Conservation (phyloP, 2,113 vertebrate genomes). For the Bubo scandiacus region DNA sequence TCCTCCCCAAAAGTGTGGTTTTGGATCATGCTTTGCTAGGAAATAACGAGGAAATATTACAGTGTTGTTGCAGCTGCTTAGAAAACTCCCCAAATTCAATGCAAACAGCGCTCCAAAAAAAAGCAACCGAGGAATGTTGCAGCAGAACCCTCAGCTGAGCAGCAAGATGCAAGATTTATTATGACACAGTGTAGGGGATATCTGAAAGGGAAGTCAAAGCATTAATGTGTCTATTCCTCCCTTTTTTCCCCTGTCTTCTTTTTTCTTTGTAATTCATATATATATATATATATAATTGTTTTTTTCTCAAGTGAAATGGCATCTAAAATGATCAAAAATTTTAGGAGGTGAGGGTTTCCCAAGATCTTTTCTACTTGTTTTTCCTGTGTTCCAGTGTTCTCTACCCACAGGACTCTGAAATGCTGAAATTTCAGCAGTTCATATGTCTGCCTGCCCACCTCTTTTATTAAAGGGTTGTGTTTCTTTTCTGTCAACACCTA, state of each 20-base stretch:
- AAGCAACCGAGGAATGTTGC: slow-evolving; percentile 32
- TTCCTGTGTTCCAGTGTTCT: not conserved
- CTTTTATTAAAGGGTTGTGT: slow-evolving; percentile 55
- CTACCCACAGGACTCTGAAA: slow-evolving; percentile 2
- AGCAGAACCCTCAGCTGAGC: slow-evolving; percentile 61
- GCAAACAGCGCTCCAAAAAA: slow-evolving; percentile 37
- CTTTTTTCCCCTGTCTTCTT: not conserved
- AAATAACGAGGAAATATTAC: slow-evolving; percentile 46
- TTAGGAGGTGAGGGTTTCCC: slow-evolving; percentile 8
- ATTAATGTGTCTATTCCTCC: slow-evolving; percentile 17
- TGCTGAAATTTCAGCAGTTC: slow-evolving; percentile 56
- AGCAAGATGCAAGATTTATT: slow-evolving; percentile 66
- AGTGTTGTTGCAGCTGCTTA: slow-evolving; percentile 41
- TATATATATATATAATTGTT: not conserved
- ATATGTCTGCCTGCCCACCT: slow-evolving; percentile 48
- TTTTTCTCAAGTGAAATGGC: slow-evolving; percentile 8
- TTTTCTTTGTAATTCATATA: not conserved
- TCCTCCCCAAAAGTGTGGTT: not conserved
- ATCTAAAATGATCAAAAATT: not conserved
- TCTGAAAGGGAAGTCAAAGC: slow-evolving; percentile 52
- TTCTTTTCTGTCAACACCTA: slow-evolving; percentile 68
- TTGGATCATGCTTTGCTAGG: slow-evolving; percentile 19
- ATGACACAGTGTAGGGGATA: slow-evolving; percentile 56
- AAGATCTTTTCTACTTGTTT: not conserved
- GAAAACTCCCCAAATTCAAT: slow-evolving; percentile 47